Evolutionary conservation across 2,888 invertebrate species (phyloP).

Genomic region (Hermodice carunculata): DNA sequence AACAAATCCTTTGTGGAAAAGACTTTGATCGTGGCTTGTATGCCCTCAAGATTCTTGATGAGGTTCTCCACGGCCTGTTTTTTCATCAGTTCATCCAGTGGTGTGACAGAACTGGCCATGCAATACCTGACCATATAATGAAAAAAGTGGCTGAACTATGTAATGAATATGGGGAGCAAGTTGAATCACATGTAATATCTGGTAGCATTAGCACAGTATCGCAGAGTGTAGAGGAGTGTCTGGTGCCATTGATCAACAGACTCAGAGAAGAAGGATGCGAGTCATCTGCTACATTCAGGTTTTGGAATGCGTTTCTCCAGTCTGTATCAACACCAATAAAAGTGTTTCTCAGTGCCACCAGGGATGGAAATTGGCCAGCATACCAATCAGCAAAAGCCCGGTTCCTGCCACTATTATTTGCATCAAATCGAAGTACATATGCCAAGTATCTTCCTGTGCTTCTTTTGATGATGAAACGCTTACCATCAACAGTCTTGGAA

Average conservation of each 20-base stretch:
- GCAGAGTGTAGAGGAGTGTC: no score
- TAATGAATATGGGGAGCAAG: no score
- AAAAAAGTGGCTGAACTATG: no score
- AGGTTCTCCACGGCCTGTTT: no score
- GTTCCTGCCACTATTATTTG: slow-evolving; percentile 23
- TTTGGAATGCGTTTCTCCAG: neutral
- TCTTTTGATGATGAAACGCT: neutral
- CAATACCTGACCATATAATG: no score
- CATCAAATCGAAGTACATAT: neutral
- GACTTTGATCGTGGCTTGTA: slow-evolving; percentile 5
- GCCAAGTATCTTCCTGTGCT: slow-evolving; percentile 4
- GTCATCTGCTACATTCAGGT: neutral
- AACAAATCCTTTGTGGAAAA: neutral
- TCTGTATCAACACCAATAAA: neutral
- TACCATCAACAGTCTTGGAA: neutral
- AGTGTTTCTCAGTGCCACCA: neutral
- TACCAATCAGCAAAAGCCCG: slow-evolving; percentile 33
- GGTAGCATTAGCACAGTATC: no score
- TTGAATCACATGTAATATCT: no score
- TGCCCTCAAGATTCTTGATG: neutral
- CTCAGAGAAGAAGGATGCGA: no score
- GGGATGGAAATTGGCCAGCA: neutral
- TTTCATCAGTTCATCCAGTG: no score
- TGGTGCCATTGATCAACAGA: no score
- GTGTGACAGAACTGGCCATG: no score